phyloP scores from a whole-genome alignment of 1,140 invertebrate species.

The Drosophila virilis region DNA sequence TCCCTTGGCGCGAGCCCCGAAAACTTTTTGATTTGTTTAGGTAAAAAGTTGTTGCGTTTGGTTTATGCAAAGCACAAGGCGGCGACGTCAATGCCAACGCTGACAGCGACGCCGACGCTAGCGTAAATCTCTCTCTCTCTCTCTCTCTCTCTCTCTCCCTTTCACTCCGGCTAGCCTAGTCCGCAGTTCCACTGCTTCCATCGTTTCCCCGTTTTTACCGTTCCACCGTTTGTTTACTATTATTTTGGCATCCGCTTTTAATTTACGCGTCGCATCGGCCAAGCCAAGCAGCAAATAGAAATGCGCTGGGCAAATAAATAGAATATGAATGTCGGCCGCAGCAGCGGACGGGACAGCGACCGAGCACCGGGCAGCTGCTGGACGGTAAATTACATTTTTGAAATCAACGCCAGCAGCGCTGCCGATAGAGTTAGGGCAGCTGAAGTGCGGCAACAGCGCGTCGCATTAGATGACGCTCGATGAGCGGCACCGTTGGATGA shows the following conservation, averaged over 20 bases:
- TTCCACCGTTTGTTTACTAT: constrained; percentile 60
- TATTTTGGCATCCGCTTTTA: constrained; percentile 62
- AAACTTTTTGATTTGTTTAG: constrained; percentile 66
- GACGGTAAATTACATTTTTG: constrained; percentile 41
- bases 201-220: not conserved
- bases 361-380: constrained; percentile 18
- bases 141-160: too few species aligned
- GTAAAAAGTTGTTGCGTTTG: constrained; percentile 57
- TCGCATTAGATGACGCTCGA: constrained; percentile 40
- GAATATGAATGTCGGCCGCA: constrained; percentile 55
- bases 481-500: constrained; percentile 15
- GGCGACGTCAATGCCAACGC: not conserved
- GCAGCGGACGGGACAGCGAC: not conserved
- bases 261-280: constrained; percentile 51
- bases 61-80: constrained; percentile 58
- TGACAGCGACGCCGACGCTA: constrained; percentile 6
- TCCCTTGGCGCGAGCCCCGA: constrained; percentile 38
- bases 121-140: too few species aligned
- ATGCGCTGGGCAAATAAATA: constrained; percentile 62
- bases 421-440: constrained; percentile 26
- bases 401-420: constrained; percentile 41
- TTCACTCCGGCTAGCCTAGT: too few species aligned
- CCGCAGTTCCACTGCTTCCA: not conserved
- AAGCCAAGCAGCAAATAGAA: constrained; percentile 79
- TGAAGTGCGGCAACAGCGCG: constrained; percentile 45